Base-by-base conservation (phyloP, 53 echinoderm and acorn worm species). In the Patiria pectinifera region DNA sequence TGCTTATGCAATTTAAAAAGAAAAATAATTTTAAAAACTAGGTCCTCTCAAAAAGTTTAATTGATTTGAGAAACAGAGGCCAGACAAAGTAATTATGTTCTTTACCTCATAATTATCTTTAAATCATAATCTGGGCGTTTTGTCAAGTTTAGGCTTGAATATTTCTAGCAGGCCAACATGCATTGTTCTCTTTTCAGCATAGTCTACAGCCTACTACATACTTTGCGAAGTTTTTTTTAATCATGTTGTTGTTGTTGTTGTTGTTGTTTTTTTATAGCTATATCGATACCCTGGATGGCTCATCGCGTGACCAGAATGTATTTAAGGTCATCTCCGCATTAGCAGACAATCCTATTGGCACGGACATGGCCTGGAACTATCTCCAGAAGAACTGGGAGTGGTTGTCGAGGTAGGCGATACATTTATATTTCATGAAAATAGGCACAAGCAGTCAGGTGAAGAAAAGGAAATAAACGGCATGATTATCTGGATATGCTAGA, bases 341-440 rank as follows among this genome's bases (percentile, higher is more conserved):
- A 6, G 82, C 97, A 6, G 70, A 81, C 15, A 97, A 97, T 82
- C 95, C 96, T 86, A 88, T 94, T 9, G 96, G 96, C 9, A 86
- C 92, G 24, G 94, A 96, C 3, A 63, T 96, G n/a, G 97, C 96
- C 45, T 97, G 97, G 97, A 94, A 93, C 80, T 97, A 92, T 91
- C 47, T 97, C 11, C 72, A 93, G 12, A 91, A 86, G 47, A 89
- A 96, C 87, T 97, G 93, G 94, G 97, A 96, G 46, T 80, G 77
- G 13, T 62, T 97, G 6, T 93, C 92, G 10, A 80, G 89, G 97
- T 97, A 97, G 93, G 95, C 22, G 53, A 53, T 53, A 53, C 8
- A 53, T 53, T 53, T 53, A 6, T 53, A 53, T 6, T 53, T 2
- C 53, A 53, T 8, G 53, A 53, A 53, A 8, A 53, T 5, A 53